Conservation (phyloP, 2,113 vertebrate genomes). For the Lampris incognitus region DNA sequence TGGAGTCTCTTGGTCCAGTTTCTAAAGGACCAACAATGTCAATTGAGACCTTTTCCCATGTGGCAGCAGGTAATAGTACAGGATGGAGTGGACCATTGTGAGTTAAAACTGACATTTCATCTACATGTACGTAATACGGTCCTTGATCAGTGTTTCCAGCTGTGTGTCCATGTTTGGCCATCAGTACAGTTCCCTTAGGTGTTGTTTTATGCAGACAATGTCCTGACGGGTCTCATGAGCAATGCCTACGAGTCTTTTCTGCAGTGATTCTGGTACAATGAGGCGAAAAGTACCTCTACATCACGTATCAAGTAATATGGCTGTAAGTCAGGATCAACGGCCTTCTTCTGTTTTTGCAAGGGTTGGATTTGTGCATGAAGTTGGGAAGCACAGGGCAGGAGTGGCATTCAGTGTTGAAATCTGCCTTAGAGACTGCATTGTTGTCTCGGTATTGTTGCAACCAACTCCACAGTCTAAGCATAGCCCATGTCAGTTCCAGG, state of each 20-base stretch:
- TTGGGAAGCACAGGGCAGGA: constrained; percentile 23
- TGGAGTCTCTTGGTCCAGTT: constrained; percentile 12
- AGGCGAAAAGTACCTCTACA: constrained; percentile 21
- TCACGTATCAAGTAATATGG: constrained; percentile 10
- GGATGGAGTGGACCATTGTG: constrained; percentile 25
- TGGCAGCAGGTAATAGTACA: constrained; percentile 25
- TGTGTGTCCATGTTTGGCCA: constrained; percentile 35
- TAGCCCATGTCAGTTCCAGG: neutral
- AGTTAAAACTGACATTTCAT: constrained; percentile 20
- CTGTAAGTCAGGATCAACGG: constrained; percentile 7
- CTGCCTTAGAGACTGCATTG: neutral
- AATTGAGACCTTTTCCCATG: constrained; percentile 24
- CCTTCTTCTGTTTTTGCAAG: neutral
- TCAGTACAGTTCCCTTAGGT: constrained; percentile 26
- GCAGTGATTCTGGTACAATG: constrained; percentile 18
- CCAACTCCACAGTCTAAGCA: constrained; percentile 3
- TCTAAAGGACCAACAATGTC: constrained; percentile 28
- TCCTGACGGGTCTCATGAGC: constrained; percentile 27
- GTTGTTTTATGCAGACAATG: constrained; percentile 27
- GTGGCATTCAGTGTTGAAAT: neutral
- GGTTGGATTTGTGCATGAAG: neutral
- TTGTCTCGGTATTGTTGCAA: neutral
- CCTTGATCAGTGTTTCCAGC: constrained; percentile 11
- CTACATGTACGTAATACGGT: constrained; percentile 14
- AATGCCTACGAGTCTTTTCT: constrained; percentile 10